Evolutionary conservation across 2,797 vertebrate genomes (phyloP), one percentile per base, ranked within the genome.

Genomic region (Oryzias dopingdopingensis): DNA sequence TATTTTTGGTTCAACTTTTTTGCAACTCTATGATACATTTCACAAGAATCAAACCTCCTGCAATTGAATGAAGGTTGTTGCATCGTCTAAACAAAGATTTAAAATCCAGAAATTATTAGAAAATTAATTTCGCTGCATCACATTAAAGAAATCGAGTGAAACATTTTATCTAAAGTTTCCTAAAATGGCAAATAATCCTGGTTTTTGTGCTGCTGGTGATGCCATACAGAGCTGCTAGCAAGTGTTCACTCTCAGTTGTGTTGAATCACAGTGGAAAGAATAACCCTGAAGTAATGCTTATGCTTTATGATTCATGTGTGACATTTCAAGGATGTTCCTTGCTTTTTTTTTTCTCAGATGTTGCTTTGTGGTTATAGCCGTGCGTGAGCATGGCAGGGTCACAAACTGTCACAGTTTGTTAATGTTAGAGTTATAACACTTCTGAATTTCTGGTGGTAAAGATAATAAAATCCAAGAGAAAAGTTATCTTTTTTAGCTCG

Each of bases 291-390:
- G 79, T 66, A 49, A 78, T 67, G 44, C 51, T 67, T 50, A 56
- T 47, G 17, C 67, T 54, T 76, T 41, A 61, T 72, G 67, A 83
- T 76, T 77, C 74, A 83, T 78, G 47, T 72, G 52, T 66, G 63
- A 44, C 69, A 73, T 77, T 85, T 81, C 62, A 77, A 60, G 56
- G 66, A 77, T 67, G 59, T 56, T 49, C 10, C 43, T 37, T 6
- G 4, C 20, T 47, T 1, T 20, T 18, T 14, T 44, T 52, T 56
- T 62, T 46, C 37, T 7, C 52, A 59, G 53, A 53, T 32, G 23
- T 15, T 67, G 56, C 62, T 63, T 59, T 49, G 47, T 44, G 32
- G 40, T 32, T 32, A 62, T 64, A 7, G 46, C 3, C 8, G 62
- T 46, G 47, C 57, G 62, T 24, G 61, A 41, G 45, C 40, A 42